Conservation (phyloP, 2,797 vertebrate species). For the Antrozous pallidus region DNA sequence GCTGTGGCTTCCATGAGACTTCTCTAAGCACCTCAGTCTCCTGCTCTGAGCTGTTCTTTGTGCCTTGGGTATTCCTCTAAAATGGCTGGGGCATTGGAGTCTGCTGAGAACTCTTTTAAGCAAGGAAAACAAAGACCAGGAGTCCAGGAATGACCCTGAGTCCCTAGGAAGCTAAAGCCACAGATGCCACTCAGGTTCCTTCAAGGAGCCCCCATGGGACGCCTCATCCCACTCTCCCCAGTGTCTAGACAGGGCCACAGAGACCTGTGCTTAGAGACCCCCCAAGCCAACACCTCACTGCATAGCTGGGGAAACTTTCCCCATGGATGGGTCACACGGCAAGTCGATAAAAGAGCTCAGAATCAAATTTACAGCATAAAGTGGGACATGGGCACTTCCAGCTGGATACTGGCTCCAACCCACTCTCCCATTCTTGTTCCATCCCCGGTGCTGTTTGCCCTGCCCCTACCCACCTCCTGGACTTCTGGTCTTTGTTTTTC, state of each 20-base stretch:
- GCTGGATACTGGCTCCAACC: neutral
- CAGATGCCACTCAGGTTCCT: neutral
- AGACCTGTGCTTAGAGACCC: neutral
- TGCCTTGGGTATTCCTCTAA: conserved; percentile 36
- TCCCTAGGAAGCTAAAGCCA: neutral
- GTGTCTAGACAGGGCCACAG: neutral
- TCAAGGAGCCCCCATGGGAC: neutral
- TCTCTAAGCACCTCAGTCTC: neutral
- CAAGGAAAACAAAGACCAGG: conserved; percentile 62
- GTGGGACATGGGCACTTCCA: neutral
- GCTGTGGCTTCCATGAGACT: neutral
- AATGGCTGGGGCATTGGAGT: conserved; percentile 66
- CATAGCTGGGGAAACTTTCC: neutral
- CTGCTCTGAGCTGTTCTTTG: neutral
- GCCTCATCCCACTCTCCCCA: neutral
- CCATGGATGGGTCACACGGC: neutral
- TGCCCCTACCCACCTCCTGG: neutral
- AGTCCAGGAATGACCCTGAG: neutral
- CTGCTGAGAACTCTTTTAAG: conserved; percentile 70
- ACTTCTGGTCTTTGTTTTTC: conserved; percentile 56
- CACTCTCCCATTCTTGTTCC: neutral
- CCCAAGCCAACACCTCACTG: neutral
- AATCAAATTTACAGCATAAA: neutral
- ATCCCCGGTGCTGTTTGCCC: neutral
- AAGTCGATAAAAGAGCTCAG: neutral